A percentile compares a stretch with the other conserved stretches of the same genome.
These are phyloP conservation scores for Alectura lathami DNA, from an alignment of 2,113 vertebrate species.

Conservation along the genomic window DNA sequence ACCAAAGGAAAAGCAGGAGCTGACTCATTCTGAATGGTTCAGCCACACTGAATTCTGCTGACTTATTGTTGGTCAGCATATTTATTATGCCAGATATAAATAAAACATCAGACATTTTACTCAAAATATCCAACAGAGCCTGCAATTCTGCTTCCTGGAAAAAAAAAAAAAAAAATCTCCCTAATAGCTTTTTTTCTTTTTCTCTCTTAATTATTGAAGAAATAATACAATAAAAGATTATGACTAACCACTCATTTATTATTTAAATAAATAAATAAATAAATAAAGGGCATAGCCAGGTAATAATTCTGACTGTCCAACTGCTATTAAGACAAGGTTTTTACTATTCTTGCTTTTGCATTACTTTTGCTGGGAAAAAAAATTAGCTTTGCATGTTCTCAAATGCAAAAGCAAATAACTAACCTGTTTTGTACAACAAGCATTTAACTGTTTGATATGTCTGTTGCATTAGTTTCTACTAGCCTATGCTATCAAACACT, in stretches of 20 bases:
- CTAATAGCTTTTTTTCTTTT: neutral
- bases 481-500: neutral
- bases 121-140: neutral
- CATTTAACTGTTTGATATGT: neutral
- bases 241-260: neutral
- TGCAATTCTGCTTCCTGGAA: neutral
- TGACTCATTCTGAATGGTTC: neutral
- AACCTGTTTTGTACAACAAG: neutral
- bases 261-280: neutral
- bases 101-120: constrained; percentile 25
- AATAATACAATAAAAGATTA: neutral
- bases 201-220: neutral
- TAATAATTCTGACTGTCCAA: neutral
- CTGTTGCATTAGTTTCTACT: neutral
- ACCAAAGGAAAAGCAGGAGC: neutral
- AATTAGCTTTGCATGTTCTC: neutral
- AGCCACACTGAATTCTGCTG: constrained; percentile 10
- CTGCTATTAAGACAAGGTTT: neutral
- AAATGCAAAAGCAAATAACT: neutral
- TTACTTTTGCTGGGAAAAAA: neutral
- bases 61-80: constrained; percentile 35
- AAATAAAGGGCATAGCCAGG: neutral
- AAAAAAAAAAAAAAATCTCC: no score
- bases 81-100: constrained; percentile 28
- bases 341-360: neutral